A percentile compares a stretch with the other conserved stretches of the same genome.
Conservation (phyloP, 2,888 invertebrate genomes). For the Blera fallax region DNA sequence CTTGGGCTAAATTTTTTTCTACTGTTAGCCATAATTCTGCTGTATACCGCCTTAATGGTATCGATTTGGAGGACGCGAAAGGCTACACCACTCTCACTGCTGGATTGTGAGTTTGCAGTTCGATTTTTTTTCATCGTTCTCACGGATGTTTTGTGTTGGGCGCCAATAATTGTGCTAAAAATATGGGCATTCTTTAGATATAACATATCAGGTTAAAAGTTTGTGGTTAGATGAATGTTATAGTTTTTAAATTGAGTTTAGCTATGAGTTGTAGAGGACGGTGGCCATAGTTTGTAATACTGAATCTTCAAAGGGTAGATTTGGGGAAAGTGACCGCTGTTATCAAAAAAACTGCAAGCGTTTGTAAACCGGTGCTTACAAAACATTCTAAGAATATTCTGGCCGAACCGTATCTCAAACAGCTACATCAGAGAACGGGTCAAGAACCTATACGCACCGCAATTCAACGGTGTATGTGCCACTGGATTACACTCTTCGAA, state of each 20-base stretch:
- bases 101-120: slow-evolving; percentile 86
- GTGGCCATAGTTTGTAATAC: no score
- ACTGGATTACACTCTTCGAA: no score
- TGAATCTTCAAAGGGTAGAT: no score
- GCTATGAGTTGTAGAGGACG: no score
- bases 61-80: slow-evolving; percentile 85
- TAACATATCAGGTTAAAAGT: slow-evolving; percentile 83
- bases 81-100: slow-evolving; percentile 84
- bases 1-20: slow-evolving; percentile 85
- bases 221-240: not conserved
- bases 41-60: slow-evolving; percentile 85
- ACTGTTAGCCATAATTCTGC: slow-evolving; percentile 84
- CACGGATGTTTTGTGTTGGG: slow-evolving; percentile 88
- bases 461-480: no score
- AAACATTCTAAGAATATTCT: no score
- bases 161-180: slow-evolving; percentile 86
- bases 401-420: no score
- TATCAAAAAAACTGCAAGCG: no score
- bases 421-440: no score
- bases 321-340: no score
- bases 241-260: not conserved
- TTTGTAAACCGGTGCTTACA: no score
- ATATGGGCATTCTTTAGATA: slow-evolving; percentile 84
- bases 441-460: no score
- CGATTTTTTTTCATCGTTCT: slow-evolving; percentile 87